phyloP scores from a whole-genome alignment of 2,888 invertebrate genomes.

The Crematogaster levior region DNA sequence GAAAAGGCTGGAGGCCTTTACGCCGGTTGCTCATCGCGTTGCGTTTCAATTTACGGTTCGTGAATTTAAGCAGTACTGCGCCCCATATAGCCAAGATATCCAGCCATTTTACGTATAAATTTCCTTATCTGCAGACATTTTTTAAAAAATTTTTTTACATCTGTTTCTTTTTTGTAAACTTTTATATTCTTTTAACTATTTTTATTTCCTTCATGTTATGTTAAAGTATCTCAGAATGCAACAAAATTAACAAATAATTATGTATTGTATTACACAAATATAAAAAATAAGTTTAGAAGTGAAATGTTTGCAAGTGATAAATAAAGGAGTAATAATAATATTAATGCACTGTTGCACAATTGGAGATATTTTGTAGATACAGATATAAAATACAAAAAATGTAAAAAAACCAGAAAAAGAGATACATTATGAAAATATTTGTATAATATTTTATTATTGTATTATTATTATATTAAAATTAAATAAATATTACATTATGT shows the following conservation, averaged over 20 bases:
- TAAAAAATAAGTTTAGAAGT: not conserved
- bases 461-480: no score
- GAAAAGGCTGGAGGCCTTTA: conserved; percentile 62
- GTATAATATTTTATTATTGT: not conserved
- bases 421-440: not conserved
- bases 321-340: not conserved
- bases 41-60: conserved; percentile 73
- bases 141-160: not conserved
- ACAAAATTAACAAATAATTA: not conserved
- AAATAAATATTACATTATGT: no score
- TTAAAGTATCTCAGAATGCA: not conserved
- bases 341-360: not conserved
- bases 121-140: not conserved
- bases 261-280: not conserved
- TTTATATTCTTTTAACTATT: conserved; percentile 32
- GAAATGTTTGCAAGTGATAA: not conserved
- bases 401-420: not conserved
- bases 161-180: not conserved
- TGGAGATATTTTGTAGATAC: not conserved
- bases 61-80: conserved; percentile 72
- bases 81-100: conserved; percentile 69
- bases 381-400: not conserved
- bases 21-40: conserved; percentile 69
- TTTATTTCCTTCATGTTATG: not conserved
- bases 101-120: conserved; percentile 63